A percentile compares a stretch with the other conserved stretches of the same genome.
Conservation (phyloP, 2,113 vertebrate species). For the Entomyzon cyanotis region DNA sequence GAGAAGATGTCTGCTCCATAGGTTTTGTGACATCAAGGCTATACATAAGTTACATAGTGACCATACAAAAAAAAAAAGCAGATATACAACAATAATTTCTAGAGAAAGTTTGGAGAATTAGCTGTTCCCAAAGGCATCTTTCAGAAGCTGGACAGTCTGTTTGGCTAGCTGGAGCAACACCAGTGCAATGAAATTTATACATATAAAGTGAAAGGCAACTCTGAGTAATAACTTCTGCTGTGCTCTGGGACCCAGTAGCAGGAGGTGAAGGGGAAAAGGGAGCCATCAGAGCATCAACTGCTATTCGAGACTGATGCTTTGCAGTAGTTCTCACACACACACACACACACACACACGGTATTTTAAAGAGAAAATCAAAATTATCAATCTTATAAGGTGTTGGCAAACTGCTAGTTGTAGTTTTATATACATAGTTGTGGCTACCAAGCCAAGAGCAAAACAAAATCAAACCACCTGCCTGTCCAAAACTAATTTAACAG, state of each 20-base stretch:
- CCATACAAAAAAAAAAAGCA: background rate
- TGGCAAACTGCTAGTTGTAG: background rate
- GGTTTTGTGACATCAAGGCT: background rate
- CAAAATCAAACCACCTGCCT: background rate
- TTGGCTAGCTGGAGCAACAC: background rate
- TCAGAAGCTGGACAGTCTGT: background rate
- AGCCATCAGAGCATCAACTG: background rate
- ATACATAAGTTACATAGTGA: fast-evolving
- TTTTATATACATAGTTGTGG: background rate
- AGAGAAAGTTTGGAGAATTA: background rate
- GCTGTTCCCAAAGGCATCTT: background rate
- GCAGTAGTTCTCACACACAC: background rate
- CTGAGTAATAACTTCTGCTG: background rate
- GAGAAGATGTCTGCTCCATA: background rate
- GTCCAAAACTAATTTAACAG: background rate
- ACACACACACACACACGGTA: background rate
- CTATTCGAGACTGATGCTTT: background rate
- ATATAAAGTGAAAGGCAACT: background rate
- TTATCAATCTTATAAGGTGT: background rate
- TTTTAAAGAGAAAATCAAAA: background rate
- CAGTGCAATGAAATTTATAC: background rate
- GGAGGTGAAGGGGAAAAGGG: background rate
- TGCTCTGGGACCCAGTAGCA: background rate
- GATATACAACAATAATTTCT: background rate
- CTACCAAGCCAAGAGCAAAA: background rate